Base-by-base conservation (phyloP, 2,113 vertebrate species). In the Girardinichthys multiradiatus region DNA sequence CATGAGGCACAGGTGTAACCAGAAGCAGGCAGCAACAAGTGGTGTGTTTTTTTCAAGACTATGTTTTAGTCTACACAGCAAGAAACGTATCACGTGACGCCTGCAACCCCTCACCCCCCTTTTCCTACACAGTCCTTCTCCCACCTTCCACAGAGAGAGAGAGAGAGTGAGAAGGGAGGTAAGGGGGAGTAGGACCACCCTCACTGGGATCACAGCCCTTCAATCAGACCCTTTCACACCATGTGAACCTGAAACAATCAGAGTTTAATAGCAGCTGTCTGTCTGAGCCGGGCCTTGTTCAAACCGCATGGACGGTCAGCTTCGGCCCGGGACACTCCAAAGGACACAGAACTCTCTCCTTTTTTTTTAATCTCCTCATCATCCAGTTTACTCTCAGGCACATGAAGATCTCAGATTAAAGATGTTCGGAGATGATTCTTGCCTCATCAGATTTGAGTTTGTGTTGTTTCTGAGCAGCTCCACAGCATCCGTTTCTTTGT, bases 191-290 rank as follows among this genome's bases (percentile, higher is more conserved):
- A 2, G 48, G 95, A 95, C 94, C 93, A 94, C 94, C 95, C 94
- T 95, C 92, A 92, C 91, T 90, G 94, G 92, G 94, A 94, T 91
- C 93, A 91, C 90, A 95, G 93, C 89, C 93, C 92, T 93, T 94
- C 94, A 95, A 92, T 95, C 93, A 87, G 89, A 86, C 86, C 93
- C 93, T 96, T 97, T 97, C 95, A 96, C 93, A 95, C 94, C 93
- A 94, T 81, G 92, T 97, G 95, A 96, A 96, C 96, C 96, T 94
- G 95, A 96, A 97, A 95, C 95, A 92, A 96, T 96, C 93, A 70
- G 90, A 94, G 94, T 96, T 96, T 96, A 96, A 95, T 95, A 95
- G 94, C 94, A 93, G 94, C 95, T 92, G 95, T 95, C 88, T 91
- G 86, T 94, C 94, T 79, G 84, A 80, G 81, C 78, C n/a, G 3